Evolutionary conservation across 2,888 invertebrate species (phyloP), one percentile per base, ranked within the genome.

Genomic region (Resseliella maxima): DNA sequence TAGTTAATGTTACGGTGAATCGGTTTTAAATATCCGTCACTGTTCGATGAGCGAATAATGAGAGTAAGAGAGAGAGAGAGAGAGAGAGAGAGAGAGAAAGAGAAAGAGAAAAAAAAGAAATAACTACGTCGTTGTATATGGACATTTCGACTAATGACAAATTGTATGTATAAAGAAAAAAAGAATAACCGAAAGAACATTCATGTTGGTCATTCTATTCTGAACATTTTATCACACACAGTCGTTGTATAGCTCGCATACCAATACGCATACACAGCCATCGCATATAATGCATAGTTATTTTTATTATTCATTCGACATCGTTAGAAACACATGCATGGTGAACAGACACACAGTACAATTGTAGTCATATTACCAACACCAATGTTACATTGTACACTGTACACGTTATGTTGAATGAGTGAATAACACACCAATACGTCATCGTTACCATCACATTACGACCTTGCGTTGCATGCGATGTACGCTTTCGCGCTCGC

Each of bases 401-500:
- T 59, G 50, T 50, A 50, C 15, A 50, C 21, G 50, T 50, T 50
- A 50, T 50, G 2, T 10, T 18, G 50, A 50, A 50, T 21, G 50
- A 50, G 15, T 24, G 12, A 59, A 50, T 21, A n/a, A 50, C 12
- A 59, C 59, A 59, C 24, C 18, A 24, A n/a, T 59, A 59, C 59
- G 59, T 59, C 59, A 59, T 59, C 27, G 12, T 59, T 50, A 50
- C 50, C 59, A 59, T 24, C 59, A 59, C 27, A 59, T 59, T 59
- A 59, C 59, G 59, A 59, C 59, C 59, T 59, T 59, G 59, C 59
- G 59, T 24, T 59, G n/a, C 59, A 59, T 59, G 24, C 24, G n/a
- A n/a, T n/a, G n/a, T 15, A 59, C 27, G 27, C 59, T 59, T 5
- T 27, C 59, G 59, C 27, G 27, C 59, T 59, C 24, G 2, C 2